phyloP scores from a whole-genome alignment of 23 tunicate genomes.

The Trididemnum nubilum region DNA sequence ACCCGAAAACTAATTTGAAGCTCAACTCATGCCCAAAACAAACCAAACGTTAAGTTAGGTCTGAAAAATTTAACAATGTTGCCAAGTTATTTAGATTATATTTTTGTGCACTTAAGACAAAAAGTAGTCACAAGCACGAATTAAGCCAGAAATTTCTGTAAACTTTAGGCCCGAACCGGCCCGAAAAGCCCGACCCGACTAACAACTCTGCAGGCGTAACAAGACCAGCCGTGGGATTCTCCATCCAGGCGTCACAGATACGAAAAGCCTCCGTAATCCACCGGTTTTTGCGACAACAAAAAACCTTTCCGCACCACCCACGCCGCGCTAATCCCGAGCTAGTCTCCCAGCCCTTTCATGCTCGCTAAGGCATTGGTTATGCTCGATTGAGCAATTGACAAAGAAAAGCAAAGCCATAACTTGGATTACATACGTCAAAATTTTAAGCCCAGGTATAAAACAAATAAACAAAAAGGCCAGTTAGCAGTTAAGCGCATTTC shows the following conservation, averaged over 20 bases:
- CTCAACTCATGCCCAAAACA: no score
- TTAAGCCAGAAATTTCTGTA: no score
- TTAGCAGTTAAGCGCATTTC: no score
- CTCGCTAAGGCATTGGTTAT: not conserved
- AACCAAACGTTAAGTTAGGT: no score
- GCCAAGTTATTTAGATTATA: no score
- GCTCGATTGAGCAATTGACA: not conserved
- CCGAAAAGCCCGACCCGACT: no score
- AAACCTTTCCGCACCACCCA: conserved; percentile 51
- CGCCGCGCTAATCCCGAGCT: conserved; percentile 35
- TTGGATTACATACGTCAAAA: not conserved
- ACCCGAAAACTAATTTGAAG: no score
- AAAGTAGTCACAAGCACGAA: no score
- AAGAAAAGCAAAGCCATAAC: not conserved
- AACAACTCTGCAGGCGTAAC: no score
- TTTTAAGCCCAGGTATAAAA: not conserved
- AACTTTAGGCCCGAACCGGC: no score
- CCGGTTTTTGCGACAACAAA: conserved; percentile 24
- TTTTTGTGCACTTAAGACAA: no score
- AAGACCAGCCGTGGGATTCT: not conserved
- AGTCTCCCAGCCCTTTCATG: not conserved
- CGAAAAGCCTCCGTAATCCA: conserved; percentile 57
- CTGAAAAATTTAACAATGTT: no score
- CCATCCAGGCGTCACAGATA: conserved; percentile 33
- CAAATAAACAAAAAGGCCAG: not conserved